Conservation (phyloP, 2,113 vertebrate genomes). For the Bettongia penicillata region DNA sequence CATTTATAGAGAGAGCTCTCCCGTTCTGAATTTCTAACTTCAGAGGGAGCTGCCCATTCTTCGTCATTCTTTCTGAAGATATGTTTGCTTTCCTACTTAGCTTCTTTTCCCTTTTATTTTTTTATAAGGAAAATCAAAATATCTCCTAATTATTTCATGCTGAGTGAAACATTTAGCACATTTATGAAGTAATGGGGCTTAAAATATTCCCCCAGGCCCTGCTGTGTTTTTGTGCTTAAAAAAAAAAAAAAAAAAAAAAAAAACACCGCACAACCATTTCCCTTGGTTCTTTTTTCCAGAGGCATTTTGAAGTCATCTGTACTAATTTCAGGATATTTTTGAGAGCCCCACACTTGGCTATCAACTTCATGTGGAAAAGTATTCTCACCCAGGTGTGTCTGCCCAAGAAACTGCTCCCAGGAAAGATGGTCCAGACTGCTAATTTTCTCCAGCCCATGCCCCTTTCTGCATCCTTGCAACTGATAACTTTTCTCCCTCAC, state of each 20-base stretch:
- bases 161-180: slow-evolving; percentile 19
- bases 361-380: background rate
- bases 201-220: slow-evolving; percentile 1
- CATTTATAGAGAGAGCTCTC: slow-evolving; percentile 25
- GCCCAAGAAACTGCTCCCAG: background rate
- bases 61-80: slow-evolving; percentile 23
- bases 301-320: background rate
- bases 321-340: background rate
- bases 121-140: slow-evolving; percentile 18
- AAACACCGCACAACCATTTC: background rate
- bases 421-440: background rate
- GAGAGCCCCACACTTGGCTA: background rate
- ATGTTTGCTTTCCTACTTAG: slow-evolving; percentile 16
- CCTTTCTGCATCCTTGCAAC: background rate
- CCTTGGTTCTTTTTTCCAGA: background rate
- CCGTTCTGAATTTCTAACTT: slow-evolving; percentile 12
- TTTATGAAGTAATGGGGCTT: slow-evolving; percentile 30
- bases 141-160: slow-evolving; percentile 36
- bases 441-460: background rate
- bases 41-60: background rate
- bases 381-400: background rate
- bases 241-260: background rate
- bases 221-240: background rate
- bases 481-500: background rate
- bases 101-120: background rate